A percentile compares a stretch with the other conserved stretches of the same genome.
These are phyloP conservation scores for Suricata suricatta DNA, from an alignment of 2,113 vertebrate genomes.

Conservation along the genomic window DNA sequence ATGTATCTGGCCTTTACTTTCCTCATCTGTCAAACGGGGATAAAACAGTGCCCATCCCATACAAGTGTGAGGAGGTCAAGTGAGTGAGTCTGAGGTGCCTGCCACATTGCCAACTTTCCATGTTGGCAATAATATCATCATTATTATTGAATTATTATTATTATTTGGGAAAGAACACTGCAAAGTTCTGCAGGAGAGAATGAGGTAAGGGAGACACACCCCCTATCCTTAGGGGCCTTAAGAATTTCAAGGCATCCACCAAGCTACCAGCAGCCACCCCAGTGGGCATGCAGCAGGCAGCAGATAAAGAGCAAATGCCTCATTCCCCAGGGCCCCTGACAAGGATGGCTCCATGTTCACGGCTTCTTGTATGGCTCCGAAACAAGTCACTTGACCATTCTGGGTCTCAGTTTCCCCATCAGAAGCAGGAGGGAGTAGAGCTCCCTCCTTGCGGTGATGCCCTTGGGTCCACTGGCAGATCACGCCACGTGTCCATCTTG, in stretches of 20 bases:
- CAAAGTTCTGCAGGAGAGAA: neutral
- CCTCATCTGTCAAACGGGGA: neutral
- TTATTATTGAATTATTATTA: neutral
- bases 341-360: neutral
- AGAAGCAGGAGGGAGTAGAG: neutral
- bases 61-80: neutral
- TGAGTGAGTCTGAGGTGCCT: neutral
- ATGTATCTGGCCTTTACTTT: neutral
- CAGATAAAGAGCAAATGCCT: neutral
- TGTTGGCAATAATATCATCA: no score
- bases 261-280: neutral
- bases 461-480: neutral
- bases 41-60: neutral
- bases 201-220: neutral
- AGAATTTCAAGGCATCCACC: neutral
- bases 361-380: neutral
- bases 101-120: rapidly evolving
- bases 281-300: neutral
- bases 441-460: neutral
- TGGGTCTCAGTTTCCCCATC: neutral
- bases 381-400: neutral
- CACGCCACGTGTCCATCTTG: neutral
- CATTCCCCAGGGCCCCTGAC: neutral
- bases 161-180: neutral
- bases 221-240: neutral